phyloP scores from a whole-genome alignment of 2,888 invertebrate species.

The Melipona beecheii region DNA sequence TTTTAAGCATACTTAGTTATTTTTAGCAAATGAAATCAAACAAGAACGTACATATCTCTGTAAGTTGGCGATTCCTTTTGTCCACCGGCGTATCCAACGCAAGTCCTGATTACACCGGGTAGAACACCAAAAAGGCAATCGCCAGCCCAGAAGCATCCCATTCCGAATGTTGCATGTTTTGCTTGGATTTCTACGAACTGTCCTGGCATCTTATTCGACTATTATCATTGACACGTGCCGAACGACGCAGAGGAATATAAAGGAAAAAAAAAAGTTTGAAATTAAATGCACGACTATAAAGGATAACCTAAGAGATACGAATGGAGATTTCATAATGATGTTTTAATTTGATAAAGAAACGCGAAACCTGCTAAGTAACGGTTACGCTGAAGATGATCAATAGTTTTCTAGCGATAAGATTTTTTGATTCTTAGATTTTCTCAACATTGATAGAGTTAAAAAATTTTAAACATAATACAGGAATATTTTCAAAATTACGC shows the following conservation, averaged over 20 bases:
- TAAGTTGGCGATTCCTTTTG: slow-evolving; percentile 92
- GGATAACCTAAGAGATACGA: background rate
- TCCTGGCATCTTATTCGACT: slow-evolving; percentile 78
- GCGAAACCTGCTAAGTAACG: slow-evolving; percentile 50
- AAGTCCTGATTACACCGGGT: slow-evolving; percentile 91
- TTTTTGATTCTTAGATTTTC: background rate
- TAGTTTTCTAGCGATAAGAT: background rate
- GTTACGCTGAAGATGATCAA: background rate
- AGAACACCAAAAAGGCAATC: slow-evolving; percentile 93
- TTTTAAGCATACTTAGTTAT: background rate
- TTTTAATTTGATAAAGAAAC: slow-evolving; percentile 25
- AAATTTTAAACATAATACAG: background rate
- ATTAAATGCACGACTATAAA: slow-evolving; percentile 4
- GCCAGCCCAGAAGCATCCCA: slow-evolving; percentile 97
- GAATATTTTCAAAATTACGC: background rate
- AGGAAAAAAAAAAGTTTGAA: background rate
- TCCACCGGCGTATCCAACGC: slow-evolving; percentile 97
- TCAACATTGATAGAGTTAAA: no score
- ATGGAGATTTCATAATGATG: background rate
- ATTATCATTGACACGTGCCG: slow-evolving; percentile 16
- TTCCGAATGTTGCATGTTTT: slow-evolving; percentile 94
- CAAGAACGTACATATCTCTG: slow-evolving; percentile 90
- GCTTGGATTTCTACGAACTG: slow-evolving; percentile 88
- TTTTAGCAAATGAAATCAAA: slow-evolving; percentile 1
- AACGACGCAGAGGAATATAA: background rate